phyloP scores from a whole-genome alignment of 2,888 invertebrate genomes.

The Mesopsocus fuscifrons region DNA sequence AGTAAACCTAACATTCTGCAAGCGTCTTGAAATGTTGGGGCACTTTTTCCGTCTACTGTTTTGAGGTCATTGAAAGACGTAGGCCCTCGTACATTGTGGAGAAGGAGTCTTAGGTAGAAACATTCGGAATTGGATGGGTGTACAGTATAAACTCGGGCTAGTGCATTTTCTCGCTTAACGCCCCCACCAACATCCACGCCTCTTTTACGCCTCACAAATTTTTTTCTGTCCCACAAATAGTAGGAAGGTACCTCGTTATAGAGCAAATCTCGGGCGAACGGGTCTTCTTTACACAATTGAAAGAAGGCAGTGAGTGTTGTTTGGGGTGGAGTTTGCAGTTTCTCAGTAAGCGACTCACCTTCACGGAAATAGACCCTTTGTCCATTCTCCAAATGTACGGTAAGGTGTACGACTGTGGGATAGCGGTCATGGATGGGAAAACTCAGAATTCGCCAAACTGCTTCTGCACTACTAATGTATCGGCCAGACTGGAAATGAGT shows the following conservation, averaged over 20 bases:
- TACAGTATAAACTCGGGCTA: constrained; percentile 19
- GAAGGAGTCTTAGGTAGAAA: constrained; percentile 18
- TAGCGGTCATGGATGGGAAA: constrained; percentile 20
- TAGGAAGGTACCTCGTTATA: constrained; percentile 16
- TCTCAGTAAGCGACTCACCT: constrained; percentile 13
- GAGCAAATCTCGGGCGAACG: constrained; percentile 14
- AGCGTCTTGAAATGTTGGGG: constrained; percentile 16
- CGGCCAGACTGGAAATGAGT: constrained; percentile 17
- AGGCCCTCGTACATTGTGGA: constrained; percentile 17
- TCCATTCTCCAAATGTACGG: constrained; percentile 20
- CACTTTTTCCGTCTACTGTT: constrained; percentile 17
- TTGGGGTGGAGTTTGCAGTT: constrained; percentile 7
- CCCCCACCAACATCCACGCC: constrained; percentile 6
- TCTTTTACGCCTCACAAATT: constrained; percentile 14
- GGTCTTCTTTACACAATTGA: constrained; percentile 14
- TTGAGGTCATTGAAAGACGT: constrained; percentile 17
- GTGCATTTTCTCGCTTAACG: constrained; percentile 13
- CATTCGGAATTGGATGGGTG: constrained; percentile 17
- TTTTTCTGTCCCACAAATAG: constrained; percentile 16
- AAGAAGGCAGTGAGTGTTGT: constrained; percentile 18
- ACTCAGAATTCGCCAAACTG: constrained; percentile 19
- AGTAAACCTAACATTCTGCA: constrained; percentile 11
- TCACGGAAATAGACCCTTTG: constrained; percentile 18
- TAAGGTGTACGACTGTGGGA: constrained; percentile 19
- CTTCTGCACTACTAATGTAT: constrained; percentile 20